A percentile compares a stretch with the other conserved stretches of the same genome.
Evolutionary conservation across 2,888 invertebrate species (phyloP).

Genomic region (Drosophila limbata): DNA sequence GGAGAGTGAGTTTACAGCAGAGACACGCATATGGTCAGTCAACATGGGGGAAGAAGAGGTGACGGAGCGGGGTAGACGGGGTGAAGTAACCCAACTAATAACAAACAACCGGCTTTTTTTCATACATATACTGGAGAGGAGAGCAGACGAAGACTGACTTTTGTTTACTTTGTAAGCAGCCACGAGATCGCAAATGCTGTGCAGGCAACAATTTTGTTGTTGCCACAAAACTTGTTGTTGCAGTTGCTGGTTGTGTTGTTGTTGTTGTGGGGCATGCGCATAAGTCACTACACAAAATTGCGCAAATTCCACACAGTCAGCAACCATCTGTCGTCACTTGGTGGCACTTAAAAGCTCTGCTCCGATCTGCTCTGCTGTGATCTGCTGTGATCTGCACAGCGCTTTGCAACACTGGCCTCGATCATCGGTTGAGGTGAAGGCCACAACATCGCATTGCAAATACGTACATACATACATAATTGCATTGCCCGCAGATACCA

Average conservation of each 20-base stretch:
- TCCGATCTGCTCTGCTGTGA: slow-evolving; percentile 13
- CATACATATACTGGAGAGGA: slow-evolving; percentile 8
- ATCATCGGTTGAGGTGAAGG: slow-evolving; percentile 68
- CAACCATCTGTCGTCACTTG: slow-evolving; percentile 68
- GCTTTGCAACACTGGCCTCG: slow-evolving; percentile 65
- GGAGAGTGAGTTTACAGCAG: slow-evolving; percentile 14
- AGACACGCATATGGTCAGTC: slow-evolving; percentile 54
- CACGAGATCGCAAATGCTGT: slow-evolving; percentile 35
- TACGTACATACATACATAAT: slow-evolving; percentile 35
- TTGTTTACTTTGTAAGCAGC: slow-evolving; percentile 69
- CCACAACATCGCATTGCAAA: slow-evolving; percentile 42
- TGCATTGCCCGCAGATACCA: slow-evolving; percentile 41
- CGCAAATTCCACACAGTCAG: slow-evolving; percentile 65
- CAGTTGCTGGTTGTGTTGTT: slow-evolving; percentile 35
- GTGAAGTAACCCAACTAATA: slow-evolving; percentile 49
- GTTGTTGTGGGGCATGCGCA: slow-evolving; percentile 65
- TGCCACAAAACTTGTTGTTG: slow-evolving; percentile 61
- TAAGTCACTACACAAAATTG: slow-evolving; percentile 79
- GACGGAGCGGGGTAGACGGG: not conserved
- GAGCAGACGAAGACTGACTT: slow-evolving; percentile 36
- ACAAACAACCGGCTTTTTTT: slow-evolving; percentile 64
- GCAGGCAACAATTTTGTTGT: slow-evolving; percentile 35
- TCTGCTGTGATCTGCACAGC: slow-evolving; percentile 19
- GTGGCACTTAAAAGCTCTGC: slow-evolving; percentile 17
- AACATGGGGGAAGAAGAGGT: slow-evolving; percentile 1